Base-by-base conservation (phyloP, 2,113 vertebrate species). In the Strix aluco region DNA sequence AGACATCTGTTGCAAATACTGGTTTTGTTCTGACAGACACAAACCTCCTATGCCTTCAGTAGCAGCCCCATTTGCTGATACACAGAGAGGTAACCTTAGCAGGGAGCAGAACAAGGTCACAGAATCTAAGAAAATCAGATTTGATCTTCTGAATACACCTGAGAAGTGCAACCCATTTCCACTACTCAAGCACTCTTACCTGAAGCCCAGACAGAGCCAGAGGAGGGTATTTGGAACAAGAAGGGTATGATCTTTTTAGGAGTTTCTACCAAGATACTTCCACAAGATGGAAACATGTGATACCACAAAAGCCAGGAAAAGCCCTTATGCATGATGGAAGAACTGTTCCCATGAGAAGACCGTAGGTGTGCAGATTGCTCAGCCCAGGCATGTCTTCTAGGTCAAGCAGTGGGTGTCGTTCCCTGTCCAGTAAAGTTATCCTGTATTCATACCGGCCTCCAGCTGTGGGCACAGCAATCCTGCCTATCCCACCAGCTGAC, bases 271-370 rank as follows among this genome's bases (percentile, higher is more conserved):
- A 4, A 92, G 57, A 32, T 38, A 8, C 59, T 54, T 70, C 75
- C 72, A 74, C 42, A 25, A 38, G 55, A 51, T 72, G 67, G 63
- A 81, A 92, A 58, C 55, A 52, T 2, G 1, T 0, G 1, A 55
- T 49, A 81, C 80, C 90, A 58, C 88, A 78, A 49, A 72, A 90
- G 46, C 63, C 77, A 21, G 51, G 55, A 73, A 11, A 52, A 44
- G 74, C 61, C 32, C 66, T 86, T 29, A 18, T 5, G 2, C 25
- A 14, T 1, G 0, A 32, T 2, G 38, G 80, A 80, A 94, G 44
- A 86, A 21, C 7, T 1, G 15, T 95, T 97, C 95, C 92, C 93
- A 72, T n/a, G 86, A 86, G 94, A 96, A 95, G 81, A 55, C 69
- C 9, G 88, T 65, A 94, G 90, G 91, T 66, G 89, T 95, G 86